phyloP scores from a whole-genome alignment of 1,140 invertebrate genomes.

The Rhopalosiphum padi region DNA sequence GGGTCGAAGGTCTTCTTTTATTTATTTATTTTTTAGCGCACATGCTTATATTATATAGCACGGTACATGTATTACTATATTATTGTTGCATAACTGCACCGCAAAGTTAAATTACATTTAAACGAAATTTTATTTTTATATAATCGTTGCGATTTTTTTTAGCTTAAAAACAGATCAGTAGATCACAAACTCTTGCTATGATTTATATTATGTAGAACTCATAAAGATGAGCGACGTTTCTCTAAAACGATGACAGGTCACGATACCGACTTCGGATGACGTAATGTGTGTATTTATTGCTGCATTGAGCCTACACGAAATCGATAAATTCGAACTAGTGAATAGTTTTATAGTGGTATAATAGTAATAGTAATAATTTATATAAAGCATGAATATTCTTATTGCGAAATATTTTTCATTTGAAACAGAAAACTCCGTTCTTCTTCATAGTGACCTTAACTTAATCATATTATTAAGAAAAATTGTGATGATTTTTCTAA shows the following conservation, averaged over 20 bases:
- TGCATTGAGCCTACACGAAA: slow-evolving; percentile 27
- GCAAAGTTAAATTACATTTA: slow-evolving; percentile 34
- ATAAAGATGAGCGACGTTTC: slow-evolving; percentile 21
- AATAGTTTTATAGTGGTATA: slow-evolving; percentile 15
- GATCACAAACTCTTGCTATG: neutral
- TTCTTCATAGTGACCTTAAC: neutral
- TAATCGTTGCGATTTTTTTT: neutral
- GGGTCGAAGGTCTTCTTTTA: slow-evolving; percentile 49
- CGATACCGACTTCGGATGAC: slow-evolving; percentile 1
- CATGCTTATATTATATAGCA: neutral
- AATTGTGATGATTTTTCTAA: neutral
- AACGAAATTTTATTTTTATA: slow-evolving; percentile 4
- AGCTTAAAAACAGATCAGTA: slow-evolving; percentile 23
- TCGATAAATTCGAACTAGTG: slow-evolving; percentile 17
- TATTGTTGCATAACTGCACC: neutral
- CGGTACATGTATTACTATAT: neutral
- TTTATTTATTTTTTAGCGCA: slow-evolving; percentile 15
- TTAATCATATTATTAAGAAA: neutral
- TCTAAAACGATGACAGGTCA: slow-evolving; percentile 15
- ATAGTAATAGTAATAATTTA: neutral
- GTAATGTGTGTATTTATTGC: neutral
- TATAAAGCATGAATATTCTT: neutral
- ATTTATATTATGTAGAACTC: neutral
- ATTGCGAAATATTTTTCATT: neutral
- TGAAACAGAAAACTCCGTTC: neutral